phyloP scores from a whole-genome alignment of 2,113 vertebrate genomes.

The Sclerurus mexicanus region DNA sequence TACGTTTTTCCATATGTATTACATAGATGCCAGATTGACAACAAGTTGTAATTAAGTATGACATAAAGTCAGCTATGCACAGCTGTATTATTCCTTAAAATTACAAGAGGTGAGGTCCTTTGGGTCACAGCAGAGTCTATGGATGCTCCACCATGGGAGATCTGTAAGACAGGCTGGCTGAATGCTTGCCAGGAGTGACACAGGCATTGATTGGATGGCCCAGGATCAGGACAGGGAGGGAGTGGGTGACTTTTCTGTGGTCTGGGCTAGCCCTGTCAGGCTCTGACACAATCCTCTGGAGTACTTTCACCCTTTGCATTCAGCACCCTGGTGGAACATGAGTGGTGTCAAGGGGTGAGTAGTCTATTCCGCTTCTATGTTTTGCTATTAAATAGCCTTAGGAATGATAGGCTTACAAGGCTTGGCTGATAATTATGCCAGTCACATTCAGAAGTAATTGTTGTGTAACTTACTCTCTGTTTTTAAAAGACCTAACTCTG shows the following conservation, averaged over 20 bases:
- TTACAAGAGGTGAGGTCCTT: background rate
- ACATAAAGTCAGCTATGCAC: background rate
- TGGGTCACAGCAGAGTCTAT: background rate
- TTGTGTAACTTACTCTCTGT: background rate
- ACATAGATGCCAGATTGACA: background rate
- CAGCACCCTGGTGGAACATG: background rate
- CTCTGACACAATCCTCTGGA: background rate
- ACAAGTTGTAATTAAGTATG: background rate
- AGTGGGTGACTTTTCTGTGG: background rate
- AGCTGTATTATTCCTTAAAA: conserved; percentile 48
- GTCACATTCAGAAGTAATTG: background rate
- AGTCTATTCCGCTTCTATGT: background rate
- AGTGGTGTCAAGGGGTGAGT: background rate
- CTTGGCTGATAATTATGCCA: background rate
- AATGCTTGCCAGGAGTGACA: background rate
- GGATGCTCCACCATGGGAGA: background rate
- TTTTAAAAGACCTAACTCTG: background rate
- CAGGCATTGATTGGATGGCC: background rate
- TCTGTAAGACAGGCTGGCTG: background rate
- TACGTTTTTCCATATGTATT: background rate
- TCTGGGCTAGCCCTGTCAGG: background rate
- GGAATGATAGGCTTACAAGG: background rate
- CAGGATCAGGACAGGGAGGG: background rate
- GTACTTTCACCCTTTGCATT: background rate
- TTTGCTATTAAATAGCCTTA: conserved; percentile 27